These are phyloP conservation scores for Lichenostomus cassidix DNA, from an alignment of 2,113 vertebrate genomes.

Conservation along the genomic window DNA sequence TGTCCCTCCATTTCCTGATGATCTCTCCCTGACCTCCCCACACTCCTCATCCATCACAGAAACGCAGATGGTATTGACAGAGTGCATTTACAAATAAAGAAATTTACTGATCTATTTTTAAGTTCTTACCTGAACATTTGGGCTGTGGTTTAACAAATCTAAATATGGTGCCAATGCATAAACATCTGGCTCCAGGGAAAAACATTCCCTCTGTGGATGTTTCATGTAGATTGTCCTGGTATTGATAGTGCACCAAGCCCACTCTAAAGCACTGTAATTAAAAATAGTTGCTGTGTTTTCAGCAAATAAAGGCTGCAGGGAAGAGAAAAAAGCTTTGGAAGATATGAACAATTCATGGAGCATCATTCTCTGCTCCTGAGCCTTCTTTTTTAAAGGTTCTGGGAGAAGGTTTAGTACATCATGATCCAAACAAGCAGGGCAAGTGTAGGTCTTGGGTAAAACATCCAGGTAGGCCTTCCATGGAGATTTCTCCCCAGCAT, in stretches of 20 bases:
- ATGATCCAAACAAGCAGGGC: conserved; percentile 78
- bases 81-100: neutral
- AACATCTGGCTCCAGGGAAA: conserved; percentile 81
- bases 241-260: conserved; percentile 96
- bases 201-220: conserved; percentile 63
- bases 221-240: conserved; percentile 91
- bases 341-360: conserved; percentile 75
- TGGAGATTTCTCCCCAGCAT: conserved; percentile 72
- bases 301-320: conserved; percentile 84
- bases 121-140: conserved; percentile 82
- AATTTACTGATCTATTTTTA: neutral
- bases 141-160: conserved; percentile 92
- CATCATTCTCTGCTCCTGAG: conserved; percentile 72
- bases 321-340: conserved; percentile 79
- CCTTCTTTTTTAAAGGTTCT: conserved; percentile 60
- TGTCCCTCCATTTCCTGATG: neutral
- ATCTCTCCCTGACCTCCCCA: neutral
- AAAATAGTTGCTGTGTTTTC: conserved; percentile 74
- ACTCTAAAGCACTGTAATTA: conserved; percentile 80
- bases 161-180: conserved; percentile 89
- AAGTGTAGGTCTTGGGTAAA: conserved; percentile 84
- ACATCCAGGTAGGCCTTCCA: conserved; percentile 90
- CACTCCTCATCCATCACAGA: neutral
- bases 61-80: neutral
- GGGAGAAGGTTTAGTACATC: conserved; percentile 78